Percentiles rank a stretch among this genome's conserved stretches.
Evolutionary conservation across 2,113 vertebrate species (phyloP).

Genomic region (Heterotilapia buettikoferi): DNA sequence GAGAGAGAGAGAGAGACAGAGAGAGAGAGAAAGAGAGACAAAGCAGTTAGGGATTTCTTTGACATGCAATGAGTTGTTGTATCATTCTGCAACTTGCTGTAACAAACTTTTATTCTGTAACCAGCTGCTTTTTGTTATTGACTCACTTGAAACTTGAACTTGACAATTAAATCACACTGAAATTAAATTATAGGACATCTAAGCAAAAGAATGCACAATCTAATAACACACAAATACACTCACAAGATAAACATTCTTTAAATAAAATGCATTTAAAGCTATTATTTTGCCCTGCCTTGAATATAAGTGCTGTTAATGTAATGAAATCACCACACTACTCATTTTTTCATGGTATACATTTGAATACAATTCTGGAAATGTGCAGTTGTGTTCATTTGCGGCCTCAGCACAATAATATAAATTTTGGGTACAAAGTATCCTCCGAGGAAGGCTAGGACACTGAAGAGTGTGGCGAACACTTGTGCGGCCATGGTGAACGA

Average conservation of each 20-base stretch:
- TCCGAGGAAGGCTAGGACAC: slow-evolving; percentile 63
- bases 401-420: slow-evolving; percentile 71
- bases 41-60: neutral
- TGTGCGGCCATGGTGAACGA: slow-evolving; percentile 62
- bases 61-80: slow-evolving; percentile 2
- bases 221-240: neutral
- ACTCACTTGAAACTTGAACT: neutral
- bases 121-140: slow-evolving; percentile 1
- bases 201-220: neutral
- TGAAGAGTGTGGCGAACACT: slow-evolving; percentile 65
- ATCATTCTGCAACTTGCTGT: neutral
- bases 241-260: neutral
- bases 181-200: neutral
- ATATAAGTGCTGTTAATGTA: neutral
- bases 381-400: slow-evolving; percentile 68
- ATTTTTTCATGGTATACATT: slow-evolving; percentile 75
- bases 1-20: too few relatives aligned
- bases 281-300: neutral
- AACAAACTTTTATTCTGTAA: neutral
- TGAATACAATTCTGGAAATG: slow-evolving; percentile 80
- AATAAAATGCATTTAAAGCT: neutral
- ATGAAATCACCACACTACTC: neutral
- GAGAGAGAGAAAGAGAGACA: neutral
- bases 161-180: neutral
- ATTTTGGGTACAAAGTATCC: slow-evolving; percentile 77